These are phyloP conservation scores for Protonemura montana DNA, from an alignment of 2,888 invertebrate genomes.

Conservation along the genomic window DNA sequence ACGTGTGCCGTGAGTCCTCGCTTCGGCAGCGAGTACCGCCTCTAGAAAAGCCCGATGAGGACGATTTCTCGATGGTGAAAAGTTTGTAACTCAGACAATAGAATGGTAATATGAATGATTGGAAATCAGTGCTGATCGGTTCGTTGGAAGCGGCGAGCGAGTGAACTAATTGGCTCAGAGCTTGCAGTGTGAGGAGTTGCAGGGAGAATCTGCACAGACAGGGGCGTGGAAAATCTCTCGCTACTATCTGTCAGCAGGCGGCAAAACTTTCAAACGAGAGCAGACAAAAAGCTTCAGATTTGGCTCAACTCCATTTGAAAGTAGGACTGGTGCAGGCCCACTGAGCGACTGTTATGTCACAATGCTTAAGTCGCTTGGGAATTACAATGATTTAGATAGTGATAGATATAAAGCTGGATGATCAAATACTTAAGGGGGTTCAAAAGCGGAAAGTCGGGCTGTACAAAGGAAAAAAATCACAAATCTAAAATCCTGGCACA, in stretches of 20 bases:
- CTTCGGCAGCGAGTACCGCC: not conserved
- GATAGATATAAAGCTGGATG: not conserved
- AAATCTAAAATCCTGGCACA: not conserved
- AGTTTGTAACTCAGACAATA: not conserved
- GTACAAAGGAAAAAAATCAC: not conserved
- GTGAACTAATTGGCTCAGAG: not conserved
- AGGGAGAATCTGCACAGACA: not conserved
- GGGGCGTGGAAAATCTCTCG: not conserved
- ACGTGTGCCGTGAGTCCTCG: not conserved
- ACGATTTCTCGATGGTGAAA: not conserved
- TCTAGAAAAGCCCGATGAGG: no score
- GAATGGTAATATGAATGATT: constrained; percentile 5
- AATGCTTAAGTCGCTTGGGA: not conserved
- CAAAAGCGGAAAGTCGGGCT: not conserved
- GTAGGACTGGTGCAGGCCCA: not conserved
- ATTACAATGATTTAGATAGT: constrained; percentile 25
- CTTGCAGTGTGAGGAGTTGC: not conserved
- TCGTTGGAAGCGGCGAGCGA: not conserved
- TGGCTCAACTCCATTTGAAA: not conserved
- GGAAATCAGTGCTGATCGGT: not conserved
- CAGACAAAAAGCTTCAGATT: not conserved
- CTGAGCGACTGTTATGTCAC: constrained; percentile 9
- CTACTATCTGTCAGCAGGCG: not conserved
- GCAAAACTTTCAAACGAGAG: not conserved
- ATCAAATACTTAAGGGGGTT: constrained; percentile 19